Conservation (phyloP, 2,113 vertebrate species). For the Mormoops blainvillei region DNA sequence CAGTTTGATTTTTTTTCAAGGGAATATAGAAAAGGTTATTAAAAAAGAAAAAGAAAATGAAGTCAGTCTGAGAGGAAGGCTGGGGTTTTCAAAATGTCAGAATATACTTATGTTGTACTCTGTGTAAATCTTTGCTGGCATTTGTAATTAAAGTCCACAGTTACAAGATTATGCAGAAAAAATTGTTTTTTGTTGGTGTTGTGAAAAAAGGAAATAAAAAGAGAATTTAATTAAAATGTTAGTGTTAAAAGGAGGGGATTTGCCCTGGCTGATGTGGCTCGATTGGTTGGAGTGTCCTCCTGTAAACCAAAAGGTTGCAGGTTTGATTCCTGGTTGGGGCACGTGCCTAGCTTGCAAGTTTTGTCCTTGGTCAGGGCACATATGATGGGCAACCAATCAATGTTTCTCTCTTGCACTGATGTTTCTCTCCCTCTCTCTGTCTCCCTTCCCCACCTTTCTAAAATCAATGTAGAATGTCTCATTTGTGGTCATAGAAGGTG, state of each 20-base stretch:
- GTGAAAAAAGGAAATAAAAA: neutral
- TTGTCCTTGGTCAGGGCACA: no score
- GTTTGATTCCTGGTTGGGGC: no score
- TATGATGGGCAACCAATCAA: no score
- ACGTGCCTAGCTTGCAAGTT: no score
- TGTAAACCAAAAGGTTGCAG: no score
- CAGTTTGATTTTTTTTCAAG: neutral
- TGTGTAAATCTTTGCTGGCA: slow-evolving; percentile 24
- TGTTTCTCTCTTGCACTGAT: no score
- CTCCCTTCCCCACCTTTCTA: no score
- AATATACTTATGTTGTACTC: slow-evolving; percentile 5
- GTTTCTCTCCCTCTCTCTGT: no score
- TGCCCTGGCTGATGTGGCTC: neutral
- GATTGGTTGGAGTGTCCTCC: no score
- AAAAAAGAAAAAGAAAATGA: slow-evolving; percentile 70
- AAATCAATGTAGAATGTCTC: slow-evolving; percentile 43
- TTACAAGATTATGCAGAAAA: slow-evolving; percentile 58
- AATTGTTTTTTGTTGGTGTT: neutral
- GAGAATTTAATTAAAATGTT: slow-evolving; percentile 65
- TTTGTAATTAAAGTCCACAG: slow-evolving; percentile 55
- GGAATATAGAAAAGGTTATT: slow-evolving; percentile 57
- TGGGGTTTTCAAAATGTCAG: slow-evolving; percentile 33
- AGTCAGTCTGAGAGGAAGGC: neutral
- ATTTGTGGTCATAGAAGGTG: slow-evolving; percentile 58
- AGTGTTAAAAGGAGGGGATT: slow-evolving; percentile 59